phyloP scores from a whole-genome alignment of 2,888 invertebrate genomes.

The Athripsodes cinereus region DNA sequence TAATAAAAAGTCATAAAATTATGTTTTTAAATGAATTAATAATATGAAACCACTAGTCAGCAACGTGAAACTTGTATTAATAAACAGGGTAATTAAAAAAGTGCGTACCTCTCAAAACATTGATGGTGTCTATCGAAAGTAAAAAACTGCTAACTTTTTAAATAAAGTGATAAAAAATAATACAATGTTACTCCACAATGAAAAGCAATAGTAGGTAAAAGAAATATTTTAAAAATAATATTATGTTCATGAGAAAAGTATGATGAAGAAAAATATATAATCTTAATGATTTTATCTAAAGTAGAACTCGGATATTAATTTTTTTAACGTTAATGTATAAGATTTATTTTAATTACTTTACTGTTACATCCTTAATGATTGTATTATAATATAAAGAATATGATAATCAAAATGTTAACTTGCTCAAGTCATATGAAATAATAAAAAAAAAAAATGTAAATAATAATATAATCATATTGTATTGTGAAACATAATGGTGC shows the following conservation, averaged over 20 bases:
- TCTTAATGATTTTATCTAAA: no score
- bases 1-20: constrained; percentile 16
- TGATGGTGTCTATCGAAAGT: not conserved
- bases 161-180: not conserved
- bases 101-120: not conserved
- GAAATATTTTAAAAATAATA: no score
- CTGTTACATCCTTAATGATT: not conserved
- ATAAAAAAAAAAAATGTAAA: no score
- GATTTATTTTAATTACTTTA: not conserved
- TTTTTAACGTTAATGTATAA: not conserved
- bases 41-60: not conserved
- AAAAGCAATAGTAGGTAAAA: not conserved
- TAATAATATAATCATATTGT: no score
- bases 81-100: no score
- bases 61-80: not conserved
- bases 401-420: no score
- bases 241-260: no score
- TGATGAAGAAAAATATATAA: no score
- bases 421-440: no score
- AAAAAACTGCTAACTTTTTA: not conserved
- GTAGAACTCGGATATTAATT: no score
- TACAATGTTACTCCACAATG: not conserved
- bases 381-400: constrained; percentile 13
- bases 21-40: no score
- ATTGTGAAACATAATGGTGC: no score